Evolutionary conservation across 2,888 invertebrate genomes (phyloP).

Genomic region (Ephialtes manifestator): DNA sequence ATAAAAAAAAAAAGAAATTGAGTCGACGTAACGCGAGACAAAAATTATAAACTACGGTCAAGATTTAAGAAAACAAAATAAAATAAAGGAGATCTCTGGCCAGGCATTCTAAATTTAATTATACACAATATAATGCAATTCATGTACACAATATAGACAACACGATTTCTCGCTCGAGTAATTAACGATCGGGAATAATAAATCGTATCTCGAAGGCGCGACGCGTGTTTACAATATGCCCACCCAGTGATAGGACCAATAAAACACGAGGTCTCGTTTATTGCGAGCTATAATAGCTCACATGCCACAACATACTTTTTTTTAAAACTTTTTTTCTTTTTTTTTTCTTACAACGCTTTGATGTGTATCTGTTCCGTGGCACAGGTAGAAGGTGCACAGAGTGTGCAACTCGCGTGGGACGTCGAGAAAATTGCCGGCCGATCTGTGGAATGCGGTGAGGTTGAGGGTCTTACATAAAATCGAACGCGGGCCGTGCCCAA

Average conservation of each 20-base stretch:
- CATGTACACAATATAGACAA: background rate
- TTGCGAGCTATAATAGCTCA: slow-evolving; percentile 9
- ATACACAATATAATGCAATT: slow-evolving; percentile 11
- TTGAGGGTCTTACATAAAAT: slow-evolving; percentile 70
- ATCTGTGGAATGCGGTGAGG: slow-evolving; percentile 71
- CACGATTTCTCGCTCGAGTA: background rate
- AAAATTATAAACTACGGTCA: background rate
- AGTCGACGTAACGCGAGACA: slow-evolving; percentile 35
- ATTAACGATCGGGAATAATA: slow-evolving; percentile 29
- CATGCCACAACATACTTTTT: slow-evolving; percentile 5
- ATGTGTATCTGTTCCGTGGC: background rate
- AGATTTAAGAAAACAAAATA: background rate
- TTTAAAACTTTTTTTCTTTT: background rate
- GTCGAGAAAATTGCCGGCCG: slow-evolving; percentile 69
- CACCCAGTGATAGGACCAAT: slow-evolving; percentile 19
- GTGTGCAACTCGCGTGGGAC: slow-evolving; percentile 60
- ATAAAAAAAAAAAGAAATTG: slow-evolving; percentile 4
- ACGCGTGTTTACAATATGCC: slow-evolving; percentile 29
- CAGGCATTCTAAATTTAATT: background rate
- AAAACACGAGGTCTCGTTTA: slow-evolving; percentile 25
- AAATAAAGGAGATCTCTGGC: background rate
- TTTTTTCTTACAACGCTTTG: slow-evolving; percentile 2
- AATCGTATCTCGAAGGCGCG: slow-evolving; percentile 16
- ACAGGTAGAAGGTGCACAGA: background rate
- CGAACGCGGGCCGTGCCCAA: slow-evolving; percentile 71